A percentile compares a stretch with the other conserved stretches of the same genome.
Conservation (phyloP, 2,797 vertebrate species). For the Platalea minor region DNA sequence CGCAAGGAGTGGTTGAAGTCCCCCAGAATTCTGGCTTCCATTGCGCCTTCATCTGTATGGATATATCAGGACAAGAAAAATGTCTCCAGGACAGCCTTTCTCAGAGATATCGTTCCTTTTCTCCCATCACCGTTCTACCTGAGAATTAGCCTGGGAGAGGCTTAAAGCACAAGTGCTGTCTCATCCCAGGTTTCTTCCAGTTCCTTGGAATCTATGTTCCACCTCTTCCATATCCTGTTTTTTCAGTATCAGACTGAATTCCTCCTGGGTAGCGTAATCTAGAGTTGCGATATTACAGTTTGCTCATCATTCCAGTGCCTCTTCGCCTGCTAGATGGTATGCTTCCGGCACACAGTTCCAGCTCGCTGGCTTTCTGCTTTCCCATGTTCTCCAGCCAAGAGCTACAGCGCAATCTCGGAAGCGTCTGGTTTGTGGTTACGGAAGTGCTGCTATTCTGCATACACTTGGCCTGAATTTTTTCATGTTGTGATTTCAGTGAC, state of each 20-base stretch:
- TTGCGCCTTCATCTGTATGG: background rate
- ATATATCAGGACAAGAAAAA: background rate
- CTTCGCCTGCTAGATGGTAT: background rate
- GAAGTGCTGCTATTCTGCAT: background rate
- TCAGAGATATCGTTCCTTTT: background rate
- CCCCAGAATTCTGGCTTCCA: background rate
- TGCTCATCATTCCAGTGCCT: background rate
- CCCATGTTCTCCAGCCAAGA: background rate
- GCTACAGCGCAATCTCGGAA: background rate
- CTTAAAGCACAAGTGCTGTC: background rate
- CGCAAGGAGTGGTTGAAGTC: background rate
- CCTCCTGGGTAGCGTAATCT: background rate
- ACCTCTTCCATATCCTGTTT: background rate
- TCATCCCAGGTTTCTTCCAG: background rate
- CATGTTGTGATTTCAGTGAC: fast-evolving
- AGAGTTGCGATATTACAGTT: background rate
- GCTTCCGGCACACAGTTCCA: fast-evolving
- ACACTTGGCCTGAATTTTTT: background rate
- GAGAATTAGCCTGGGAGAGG: background rate
- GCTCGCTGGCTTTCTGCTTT: background rate
- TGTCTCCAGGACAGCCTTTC: background rate
- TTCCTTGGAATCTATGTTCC: background rate
- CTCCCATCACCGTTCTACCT: background rate
- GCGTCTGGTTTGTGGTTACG: background rate
- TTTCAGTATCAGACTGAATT: background rate